These are phyloP conservation scores for Ichneumon xanthorius DNA, from an alignment of 2,888 invertebrate species.

Conservation along the genomic window DNA sequence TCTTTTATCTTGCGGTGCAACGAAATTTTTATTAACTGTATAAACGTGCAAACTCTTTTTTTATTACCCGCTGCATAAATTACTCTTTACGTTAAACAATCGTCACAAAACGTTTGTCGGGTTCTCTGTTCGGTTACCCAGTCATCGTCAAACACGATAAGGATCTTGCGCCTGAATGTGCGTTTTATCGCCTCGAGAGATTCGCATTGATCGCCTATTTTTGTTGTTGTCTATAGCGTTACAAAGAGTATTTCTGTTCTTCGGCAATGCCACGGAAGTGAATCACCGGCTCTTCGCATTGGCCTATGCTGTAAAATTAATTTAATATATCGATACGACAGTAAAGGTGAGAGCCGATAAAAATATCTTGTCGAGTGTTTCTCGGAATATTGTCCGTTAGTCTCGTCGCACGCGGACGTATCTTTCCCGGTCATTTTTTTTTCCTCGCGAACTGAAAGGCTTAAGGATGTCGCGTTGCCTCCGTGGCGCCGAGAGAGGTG, in stretches of 20 bases:
- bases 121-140: not conserved
- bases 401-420: slow-evolving; percentile 3
- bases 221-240: not conserved
- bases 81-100: not conserved
- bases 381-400: slow-evolving; percentile 43
- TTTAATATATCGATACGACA: slow-evolving; percentile 37
- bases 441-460: not conserved
- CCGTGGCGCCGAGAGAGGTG: not conserved
- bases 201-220: slow-evolving; percentile 1
- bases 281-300: slow-evolving; percentile 38
- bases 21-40: not conserved
- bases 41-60: not conserved
- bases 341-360: slow-evolving; percentile 51
- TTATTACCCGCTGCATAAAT: not conserved
- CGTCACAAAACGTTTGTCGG: not conserved
- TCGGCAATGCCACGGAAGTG: slow-evolving; percentile 33
- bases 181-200: not conserved
- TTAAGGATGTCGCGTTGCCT: slow-evolving; percentile 22
- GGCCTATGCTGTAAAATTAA: slow-evolving; percentile 53
- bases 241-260: slow-evolving; percentile 1
- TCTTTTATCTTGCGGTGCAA: not conserved
- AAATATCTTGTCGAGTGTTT: slow-evolving; percentile 45
- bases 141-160: slow-evolving; percentile 10
- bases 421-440: slow-evolving; percentile 7
- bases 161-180: not conserved